Evolutionary conservation across 2,888 invertebrate species (phyloP).

Genomic region (Quadriops clusia): DNA sequence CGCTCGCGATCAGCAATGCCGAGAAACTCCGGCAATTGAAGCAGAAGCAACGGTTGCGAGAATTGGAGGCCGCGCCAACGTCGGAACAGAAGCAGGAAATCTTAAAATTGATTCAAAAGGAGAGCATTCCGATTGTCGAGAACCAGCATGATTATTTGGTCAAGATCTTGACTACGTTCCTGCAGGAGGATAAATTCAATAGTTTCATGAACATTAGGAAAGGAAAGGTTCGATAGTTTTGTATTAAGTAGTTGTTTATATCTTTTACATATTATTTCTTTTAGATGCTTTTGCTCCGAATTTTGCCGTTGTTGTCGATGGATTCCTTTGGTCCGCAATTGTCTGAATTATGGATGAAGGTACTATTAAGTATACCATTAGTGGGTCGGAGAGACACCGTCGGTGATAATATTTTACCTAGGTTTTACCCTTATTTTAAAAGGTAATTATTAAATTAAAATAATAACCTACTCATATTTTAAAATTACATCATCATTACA

Average conservation of each 20-base stretch:
- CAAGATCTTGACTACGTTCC: slow-evolving; percentile 51
- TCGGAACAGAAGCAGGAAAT: slow-evolving; percentile 45
- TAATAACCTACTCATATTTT: background rate
- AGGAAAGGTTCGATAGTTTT: slow-evolving; percentile 50
- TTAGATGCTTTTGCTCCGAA: slow-evolving; percentile 54
- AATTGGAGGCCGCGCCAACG: slow-evolving; percentile 42
- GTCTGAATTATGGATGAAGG: slow-evolving; percentile 47
- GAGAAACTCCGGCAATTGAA: slow-evolving; percentile 37
- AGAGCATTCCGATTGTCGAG: slow-evolving; percentile 38
- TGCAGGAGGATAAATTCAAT: slow-evolving; percentile 57
- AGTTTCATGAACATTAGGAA: slow-evolving; percentile 69
- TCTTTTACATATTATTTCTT: slow-evolving; percentile 17
- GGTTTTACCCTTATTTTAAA: slow-evolving; percentile 46
- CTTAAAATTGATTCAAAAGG: slow-evolving; percentile 41
- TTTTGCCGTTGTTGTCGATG: slow-evolving; percentile 46
- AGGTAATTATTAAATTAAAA: slow-evolving; percentile 34
- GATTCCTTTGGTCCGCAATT: slow-evolving; percentile 39
- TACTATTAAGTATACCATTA: slow-evolving; percentile 45
- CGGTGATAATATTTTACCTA: slow-evolving; percentile 39
- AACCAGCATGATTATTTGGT: slow-evolving; percentile 47
- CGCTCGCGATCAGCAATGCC: slow-evolving; percentile 58
- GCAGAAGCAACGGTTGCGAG: slow-evolving; percentile 36
- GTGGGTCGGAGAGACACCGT: slow-evolving; percentile 47
- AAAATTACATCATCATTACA: background rate
- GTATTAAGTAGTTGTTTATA: slow-evolving; percentile 6